phyloP scores from a whole-genome alignment of 1,140 invertebrate genomes.

The Eciton burchellii region DNA sequence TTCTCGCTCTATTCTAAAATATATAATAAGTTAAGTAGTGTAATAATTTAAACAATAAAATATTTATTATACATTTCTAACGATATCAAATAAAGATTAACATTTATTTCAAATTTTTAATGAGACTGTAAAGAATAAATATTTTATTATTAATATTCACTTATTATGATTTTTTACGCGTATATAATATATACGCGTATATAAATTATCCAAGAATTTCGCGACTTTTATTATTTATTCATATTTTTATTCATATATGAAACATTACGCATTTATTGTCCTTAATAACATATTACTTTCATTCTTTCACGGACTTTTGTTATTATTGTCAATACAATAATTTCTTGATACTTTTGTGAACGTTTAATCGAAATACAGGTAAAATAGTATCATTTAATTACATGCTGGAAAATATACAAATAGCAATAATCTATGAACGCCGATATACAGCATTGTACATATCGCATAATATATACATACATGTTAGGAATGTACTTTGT shows the following conservation, averaged over 20 bases:
- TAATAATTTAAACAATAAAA: not conserved
- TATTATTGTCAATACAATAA: slow-evolving; percentile 83
- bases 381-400: slow-evolving; percentile 53
- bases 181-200: not conserved
- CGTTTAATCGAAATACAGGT: slow-evolving; percentile 36
- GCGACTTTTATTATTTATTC: slow-evolving; percentile 15
- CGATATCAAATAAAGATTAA: not conserved
- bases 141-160: not conserved
- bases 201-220: slow-evolving; percentile 29
- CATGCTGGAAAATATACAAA: slow-evolving; percentile 69
- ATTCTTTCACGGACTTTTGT: slow-evolving; percentile 71
- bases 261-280: slow-evolving; percentile 76
- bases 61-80: slow-evolving; percentile 8
- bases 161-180: not conserved
- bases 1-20: slow-evolving; percentile 18
- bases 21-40: not conserved
- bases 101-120: not conserved
- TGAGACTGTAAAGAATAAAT: slow-evolving; percentile 7
- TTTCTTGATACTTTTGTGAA: slow-evolving; percentile 73
- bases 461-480: slow-evolving; percentile 52
- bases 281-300: slow-evolving; percentile 80
- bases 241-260: not conserved
- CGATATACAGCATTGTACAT: slow-evolving; percentile 57
- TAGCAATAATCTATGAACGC: slow-evolving; percentile 61
- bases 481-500: slow-evolving; percentile 31